These are phyloP conservation scores for Stegostoma tigrinum DNA, from an alignment of 2,113 vertebrate genomes.

Conservation along the genomic window DNA sequence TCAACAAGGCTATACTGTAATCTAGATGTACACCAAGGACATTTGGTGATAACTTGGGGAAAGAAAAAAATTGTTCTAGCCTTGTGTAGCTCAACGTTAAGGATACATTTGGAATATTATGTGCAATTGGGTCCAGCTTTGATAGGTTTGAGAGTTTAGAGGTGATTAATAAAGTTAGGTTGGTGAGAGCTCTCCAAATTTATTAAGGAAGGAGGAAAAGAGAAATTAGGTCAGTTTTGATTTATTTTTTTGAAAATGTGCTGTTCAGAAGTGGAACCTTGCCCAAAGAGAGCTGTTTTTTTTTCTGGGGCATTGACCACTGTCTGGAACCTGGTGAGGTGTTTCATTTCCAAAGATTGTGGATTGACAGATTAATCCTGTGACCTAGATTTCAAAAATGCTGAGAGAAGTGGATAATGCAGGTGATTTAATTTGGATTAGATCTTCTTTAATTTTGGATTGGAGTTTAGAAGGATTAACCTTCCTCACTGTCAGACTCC, in stretches of 20 bases:
- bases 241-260: neutral
- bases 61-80: neutral
- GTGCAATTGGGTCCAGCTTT: neutral
- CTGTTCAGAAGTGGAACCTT: neutral
- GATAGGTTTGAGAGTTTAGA: neutral
- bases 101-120: constrained; percentile 4
- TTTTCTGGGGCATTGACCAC: neutral
- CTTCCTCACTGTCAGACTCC: neutral
- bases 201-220: neutral
- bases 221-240: neutral
- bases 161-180: neutral
- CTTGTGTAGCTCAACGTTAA: neutral
- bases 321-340: neutral
- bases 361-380: neutral
- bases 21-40: neutral
- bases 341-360: neutral
- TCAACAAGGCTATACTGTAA: neutral
- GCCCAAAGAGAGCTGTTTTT: neutral
- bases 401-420: neutral
- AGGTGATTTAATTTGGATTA: neutral
- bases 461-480: neutral
- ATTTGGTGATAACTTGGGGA: neutral
- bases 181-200: neutral
- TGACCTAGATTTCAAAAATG: neutral
- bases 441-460: neutral